phyloP scores from a whole-genome alignment of 2,797 vertebrate species.

The Myotis myotis region DNA sequence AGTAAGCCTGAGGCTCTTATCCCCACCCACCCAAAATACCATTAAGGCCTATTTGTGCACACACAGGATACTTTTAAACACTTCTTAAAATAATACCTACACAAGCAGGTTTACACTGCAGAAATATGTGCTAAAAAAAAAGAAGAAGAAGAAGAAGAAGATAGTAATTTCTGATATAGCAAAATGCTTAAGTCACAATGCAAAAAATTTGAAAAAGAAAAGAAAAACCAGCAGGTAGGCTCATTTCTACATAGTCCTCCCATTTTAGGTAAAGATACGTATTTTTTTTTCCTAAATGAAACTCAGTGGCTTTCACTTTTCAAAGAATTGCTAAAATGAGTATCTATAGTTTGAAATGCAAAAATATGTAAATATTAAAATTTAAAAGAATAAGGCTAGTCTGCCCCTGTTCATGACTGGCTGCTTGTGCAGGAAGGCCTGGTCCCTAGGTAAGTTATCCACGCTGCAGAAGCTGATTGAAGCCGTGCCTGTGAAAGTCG shows the following conservation, averaged over 20 bases:
- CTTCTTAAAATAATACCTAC: neutral
- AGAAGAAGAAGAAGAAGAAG: neutral
- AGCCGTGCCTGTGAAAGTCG: conserved; percentile 55
- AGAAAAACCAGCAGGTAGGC: neutral
- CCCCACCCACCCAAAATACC: neutral
- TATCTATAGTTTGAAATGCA: conserved; percentile 23
- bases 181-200: conserved; percentile 20
- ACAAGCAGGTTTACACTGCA: conserved; percentile 45
- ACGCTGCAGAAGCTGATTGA: conserved; percentile 55
- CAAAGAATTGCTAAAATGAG: conserved; percentile 24
- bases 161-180: neutral
- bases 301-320: neutral
- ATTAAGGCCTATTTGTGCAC: neutral
- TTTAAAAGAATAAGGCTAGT: conserved; percentile 13
- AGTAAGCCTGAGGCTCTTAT: neutral
- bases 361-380: conserved; percentile 42
- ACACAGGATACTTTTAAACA: neutral
- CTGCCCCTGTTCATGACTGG: conserved; percentile 38
- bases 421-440: conserved; percentile 53
- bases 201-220: neutral
- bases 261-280: conserved; percentile 12
- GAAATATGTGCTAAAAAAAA: neutral
- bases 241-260: neutral
- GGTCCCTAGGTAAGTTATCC: conserved; percentile 67
- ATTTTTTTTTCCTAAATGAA: neutral